Base-by-base conservation (phyloP, 2,888 invertebrate genomes). In the Anarsia innoxiella region DNA sequence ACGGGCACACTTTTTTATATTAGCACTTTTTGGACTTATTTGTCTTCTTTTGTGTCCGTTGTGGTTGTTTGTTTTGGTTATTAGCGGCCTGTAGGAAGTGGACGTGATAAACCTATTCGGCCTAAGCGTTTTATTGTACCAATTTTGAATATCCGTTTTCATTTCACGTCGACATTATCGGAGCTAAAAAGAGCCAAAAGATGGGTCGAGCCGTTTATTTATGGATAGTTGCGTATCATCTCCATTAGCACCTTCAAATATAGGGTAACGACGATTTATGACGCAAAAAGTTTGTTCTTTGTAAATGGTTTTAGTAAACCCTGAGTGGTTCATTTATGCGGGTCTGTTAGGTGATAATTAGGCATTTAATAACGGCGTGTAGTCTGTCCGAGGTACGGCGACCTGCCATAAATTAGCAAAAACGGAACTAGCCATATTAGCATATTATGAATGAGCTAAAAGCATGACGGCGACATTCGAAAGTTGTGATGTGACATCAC, bases 41-140 rank as follows among this genome's bases (percentile, higher is more conserved):
- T 79, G 71, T 67, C 69, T 74, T 65, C 67, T 66, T 80, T 83
- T 83, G 82, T 82, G 75, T 67, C 60, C 56, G 64, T 70, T 66
- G 67, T 62, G 54, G 66, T 70, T 82, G 82, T 82, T 84, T 84
- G 82, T 84, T 84, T 84, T 80, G 75, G 79, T 79, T 79, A 82
- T 83, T 80, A 77, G 72, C 59, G 68, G 71, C 55, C 73, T 72
- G 66, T 82, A 83, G 84, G 84, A 84, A 83, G 83, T 84, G 79
- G 70, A 66, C 68, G 59, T 62, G 79, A 80, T 83, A 82, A 80
- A 77, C 67, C 72, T 77, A 80, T 82, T 75, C 71, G 62, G 59
- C 64, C 70, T 83, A 82, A 82, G 76, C 82, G 80, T 83, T 84
- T 83, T 83, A 84, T 84, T 78, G 79, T 75, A 78, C 65, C 78